Base-by-base conservation (phyloP, 1,140 invertebrate species). In the Drosophila grimshawi region DNA sequence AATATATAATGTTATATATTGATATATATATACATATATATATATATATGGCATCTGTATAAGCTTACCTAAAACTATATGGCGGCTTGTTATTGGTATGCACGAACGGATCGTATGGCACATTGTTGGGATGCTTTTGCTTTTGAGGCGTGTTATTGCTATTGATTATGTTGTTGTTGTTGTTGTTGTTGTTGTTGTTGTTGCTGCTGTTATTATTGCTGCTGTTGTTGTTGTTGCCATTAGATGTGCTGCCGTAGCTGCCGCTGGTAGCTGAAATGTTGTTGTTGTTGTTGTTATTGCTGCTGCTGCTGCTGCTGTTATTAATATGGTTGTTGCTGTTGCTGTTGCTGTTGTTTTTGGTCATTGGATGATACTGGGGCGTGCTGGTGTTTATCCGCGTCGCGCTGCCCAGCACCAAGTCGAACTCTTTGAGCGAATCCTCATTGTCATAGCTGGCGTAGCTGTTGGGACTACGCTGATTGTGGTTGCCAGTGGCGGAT, bases 1-100 rank as follows among this genome's bases (percentile, higher is more conserved):
- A 29, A 45, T 2, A 45, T 27, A 55, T 59, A 52, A 48, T 6
- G 49, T 48, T 29, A 19, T 48, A 37, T 39, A 37, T 63, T 51
- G 32, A 48, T 63, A 32, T 6, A 61, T 19, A 11, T 29, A 27
- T 48, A 29, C 2, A 2, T 30, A 10, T 30, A 8, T 10, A 29
- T 48, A 4, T 45, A 11, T 19, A 5, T 46, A 46, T 43, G 4
- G 3, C 46, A 29, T 49, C 8, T 49, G 0, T 48, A 2, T 3
- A 2, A 39, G 11, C 76, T 78, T 57, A 92, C 91, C 91, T 92
- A 88, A 92, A 92, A 35, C 98, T 98, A 93, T 98, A 98, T 30
- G 98, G 98, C 43, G 98, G 98, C 93, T 99, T 99, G 76, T 95
- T 97, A 88, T 96, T 95, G 55, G 95, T 95, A 93, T 97, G 96